Base-by-base conservation (phyloP, 35 echinoderm and acorn worm species). In the Stichopus chloronotus region DNA sequence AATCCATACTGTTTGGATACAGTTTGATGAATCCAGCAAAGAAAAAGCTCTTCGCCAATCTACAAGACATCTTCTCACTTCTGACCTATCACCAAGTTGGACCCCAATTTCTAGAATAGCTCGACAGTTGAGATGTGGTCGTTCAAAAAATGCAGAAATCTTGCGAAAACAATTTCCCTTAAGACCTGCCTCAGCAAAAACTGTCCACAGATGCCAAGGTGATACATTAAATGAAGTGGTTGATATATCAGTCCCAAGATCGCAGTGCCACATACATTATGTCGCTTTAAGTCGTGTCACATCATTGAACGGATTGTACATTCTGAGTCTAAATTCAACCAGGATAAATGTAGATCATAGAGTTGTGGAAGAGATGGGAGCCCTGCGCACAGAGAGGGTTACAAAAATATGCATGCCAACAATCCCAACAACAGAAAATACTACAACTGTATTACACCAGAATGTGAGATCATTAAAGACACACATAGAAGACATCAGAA, bases 191-290 rank as follows among this genome's bases (percentile, higher is more conserved):
- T 25, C 83, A n/a, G 92, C 83, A 13, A 88, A 74, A 87, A 93
- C 92, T 25, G 83, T 93, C 9, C 92, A 93, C 43, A 93, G 83
- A 78, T 87, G 65, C 83, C 92, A 93, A 88, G 92, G 92, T 58
- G 60, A 87, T 13, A 87, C 92, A 56, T 55, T 93, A 22, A n/a
- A n/a, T 19, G 55, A 93, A 14, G 84, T 86, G 54, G 82, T 93
- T 58, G 58, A 87, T 58, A 93, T 88, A 83, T 92, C 77, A n/a
- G 55, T 19, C 1, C 10, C 13, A 59, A 80, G 77, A 23, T 81
- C 20, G 8, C 76, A 57, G 10, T 81, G 74, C 11, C 76, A 81
- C 58, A 59, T 81, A 7, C 76, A 60, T 54, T 92, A 92, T 63
- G 76, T 92, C 23, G 77, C 78, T 54, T 81, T 92, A 22, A 92